These are phyloP conservation scores for Isichthys henryi DNA, from an alignment of 2,113 vertebrate species.

Conservation along the genomic window DNA sequence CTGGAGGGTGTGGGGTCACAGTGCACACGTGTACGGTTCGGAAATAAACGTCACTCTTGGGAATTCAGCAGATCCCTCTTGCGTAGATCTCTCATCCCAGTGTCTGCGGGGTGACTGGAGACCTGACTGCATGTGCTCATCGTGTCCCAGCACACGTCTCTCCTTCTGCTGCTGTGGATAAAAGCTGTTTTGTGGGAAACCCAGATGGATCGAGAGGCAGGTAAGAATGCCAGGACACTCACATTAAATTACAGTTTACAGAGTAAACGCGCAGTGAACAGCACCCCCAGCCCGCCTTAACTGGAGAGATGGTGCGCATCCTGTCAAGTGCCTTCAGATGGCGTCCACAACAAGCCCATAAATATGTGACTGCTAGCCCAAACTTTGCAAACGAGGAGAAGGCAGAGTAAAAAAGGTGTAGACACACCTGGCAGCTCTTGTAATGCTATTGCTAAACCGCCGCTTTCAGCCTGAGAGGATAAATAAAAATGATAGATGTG, in stretches of 20 bases:
- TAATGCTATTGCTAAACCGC: not conserved
- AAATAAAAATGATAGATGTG: not conserved
- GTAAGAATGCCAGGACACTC: not conserved
- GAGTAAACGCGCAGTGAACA: not conserved
- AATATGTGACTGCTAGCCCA: not conserved
- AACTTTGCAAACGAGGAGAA: not conserved
- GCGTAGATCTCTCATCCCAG: not conserved
- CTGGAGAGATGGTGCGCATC: not conserved
- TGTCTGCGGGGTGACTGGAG: not conserved
- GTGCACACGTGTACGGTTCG: not conserved
- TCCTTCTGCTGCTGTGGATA: not conserved
- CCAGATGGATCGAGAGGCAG: not conserved
- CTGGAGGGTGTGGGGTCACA: not conserved
- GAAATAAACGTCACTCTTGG: not conserved
- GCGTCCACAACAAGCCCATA: not conserved
- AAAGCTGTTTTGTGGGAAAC: not conserved
- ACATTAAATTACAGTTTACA: not conserved
- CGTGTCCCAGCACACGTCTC: not conserved
- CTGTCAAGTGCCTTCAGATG: not conserved
- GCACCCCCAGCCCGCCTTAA: not conserved
- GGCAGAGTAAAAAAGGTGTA: not conserved
- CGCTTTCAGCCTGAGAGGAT: not conserved
- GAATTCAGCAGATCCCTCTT: not conserved
- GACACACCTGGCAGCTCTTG: not conserved
- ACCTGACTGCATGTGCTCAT: not conserved